A percentile compares a stretch with the other conserved stretches of the same genome.
Evolutionary conservation across 2,113 vertebrate genomes (phyloP).

Genomic region (Nymphicus hollandicus): DNA sequence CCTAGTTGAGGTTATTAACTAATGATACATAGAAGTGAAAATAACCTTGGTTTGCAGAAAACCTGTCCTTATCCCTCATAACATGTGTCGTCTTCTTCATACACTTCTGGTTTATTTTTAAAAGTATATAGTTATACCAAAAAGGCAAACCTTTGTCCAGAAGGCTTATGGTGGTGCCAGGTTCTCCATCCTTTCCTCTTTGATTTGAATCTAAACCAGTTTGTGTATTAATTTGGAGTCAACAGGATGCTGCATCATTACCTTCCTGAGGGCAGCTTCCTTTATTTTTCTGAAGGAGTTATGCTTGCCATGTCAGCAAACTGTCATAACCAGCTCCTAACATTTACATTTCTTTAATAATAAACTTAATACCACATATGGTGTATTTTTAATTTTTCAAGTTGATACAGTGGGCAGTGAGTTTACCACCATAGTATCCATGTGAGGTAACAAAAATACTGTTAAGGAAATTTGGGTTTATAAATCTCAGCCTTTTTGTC

Average conservation of each 20-base stretch:
- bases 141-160: background rate
- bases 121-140: background rate
- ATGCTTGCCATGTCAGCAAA: background rate
- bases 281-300: background rate
- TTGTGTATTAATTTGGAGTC: background rate
- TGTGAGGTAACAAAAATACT: background rate
- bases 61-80: background rate
- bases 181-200: background rate
- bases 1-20: background rate
- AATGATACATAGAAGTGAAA: background rate
- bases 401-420: background rate
- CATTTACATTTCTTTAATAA: background rate
- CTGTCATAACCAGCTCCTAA: background rate
- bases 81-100: background rate
- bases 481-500: background rate
- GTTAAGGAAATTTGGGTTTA: background rate
- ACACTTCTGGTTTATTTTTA: background rate
- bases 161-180: background rate
- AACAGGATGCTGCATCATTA: constrained; percentile 47
- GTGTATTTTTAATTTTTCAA: background rate
- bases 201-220: background rate
- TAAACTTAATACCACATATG: background rate
- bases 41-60: background rate
- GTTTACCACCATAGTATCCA: background rate
- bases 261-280: background rate